These are phyloP conservation scores for Lepus townsendii DNA, from an alignment of 2,797 vertebrate genomes.

Conservation along the genomic window DNA sequence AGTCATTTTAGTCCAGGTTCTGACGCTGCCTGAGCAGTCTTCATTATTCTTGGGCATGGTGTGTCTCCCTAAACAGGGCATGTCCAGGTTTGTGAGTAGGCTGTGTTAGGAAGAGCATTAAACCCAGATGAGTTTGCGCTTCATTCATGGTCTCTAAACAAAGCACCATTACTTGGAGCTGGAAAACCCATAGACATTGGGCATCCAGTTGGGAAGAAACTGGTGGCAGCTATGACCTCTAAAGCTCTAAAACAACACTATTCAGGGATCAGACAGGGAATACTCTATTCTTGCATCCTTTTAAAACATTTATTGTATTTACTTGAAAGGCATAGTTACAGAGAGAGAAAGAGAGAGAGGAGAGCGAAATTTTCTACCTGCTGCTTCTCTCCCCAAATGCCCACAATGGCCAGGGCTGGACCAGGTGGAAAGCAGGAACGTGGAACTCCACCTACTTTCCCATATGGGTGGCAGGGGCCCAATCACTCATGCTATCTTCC, in stretches of 20 bases:
- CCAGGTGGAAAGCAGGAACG: too few relatives aligned
- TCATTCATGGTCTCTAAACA: background rate
- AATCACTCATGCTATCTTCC: too few relatives aligned
- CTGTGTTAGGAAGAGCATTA: slow-evolving; percentile 19
- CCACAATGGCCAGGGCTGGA: too few relatives aligned
- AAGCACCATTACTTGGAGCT: background rate
- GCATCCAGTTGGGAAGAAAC: background rate
- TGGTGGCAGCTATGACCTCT: too few relatives aligned
- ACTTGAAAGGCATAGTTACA: too few relatives aligned
- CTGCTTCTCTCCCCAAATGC: too few relatives aligned
- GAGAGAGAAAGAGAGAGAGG: too few relatives aligned
- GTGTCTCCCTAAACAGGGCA: background rate
- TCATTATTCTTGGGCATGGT: slow-evolving; percentile 39
- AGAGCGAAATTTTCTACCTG: too few relatives aligned
- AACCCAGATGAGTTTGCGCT: background rate
- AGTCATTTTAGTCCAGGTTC: slow-evolving; percentile 28
- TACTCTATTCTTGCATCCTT: background rate
- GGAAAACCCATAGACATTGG: background rate
- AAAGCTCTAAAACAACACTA: background rate
- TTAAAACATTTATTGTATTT: background rate
- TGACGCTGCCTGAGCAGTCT: slow-evolving; percentile 19
- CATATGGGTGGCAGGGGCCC: too few relatives aligned
- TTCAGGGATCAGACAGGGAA: background rate
- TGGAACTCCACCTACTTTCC: too few relatives aligned
- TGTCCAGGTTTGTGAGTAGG: background rate